Evolutionary conservation across 2,113 vertebrate species (phyloP).

Genomic region (Cygnus atratus): DNA sequence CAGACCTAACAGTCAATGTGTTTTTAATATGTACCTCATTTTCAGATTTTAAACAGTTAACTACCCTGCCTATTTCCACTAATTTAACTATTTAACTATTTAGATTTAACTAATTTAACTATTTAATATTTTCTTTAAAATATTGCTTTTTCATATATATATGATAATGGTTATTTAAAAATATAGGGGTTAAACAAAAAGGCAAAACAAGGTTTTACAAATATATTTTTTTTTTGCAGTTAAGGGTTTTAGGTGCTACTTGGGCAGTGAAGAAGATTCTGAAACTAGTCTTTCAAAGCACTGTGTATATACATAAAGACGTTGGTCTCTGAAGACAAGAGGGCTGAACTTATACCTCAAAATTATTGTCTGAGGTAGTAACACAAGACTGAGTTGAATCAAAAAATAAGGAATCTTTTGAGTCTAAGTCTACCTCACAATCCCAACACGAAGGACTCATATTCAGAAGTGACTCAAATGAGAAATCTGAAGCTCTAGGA

Average conservation of each 20-base stretch:
- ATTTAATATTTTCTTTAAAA: neutral
- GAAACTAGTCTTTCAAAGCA: neutral
- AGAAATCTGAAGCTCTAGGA: neutral
- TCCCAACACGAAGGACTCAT: neutral
- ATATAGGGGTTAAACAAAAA: neutral
- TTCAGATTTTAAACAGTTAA: neutral
- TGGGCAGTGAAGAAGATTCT: neutral
- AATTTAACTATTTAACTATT: neutral
- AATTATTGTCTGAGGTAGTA: neutral
- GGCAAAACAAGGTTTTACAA: neutral
- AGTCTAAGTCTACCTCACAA: neutral
- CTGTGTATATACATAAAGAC: neutral
- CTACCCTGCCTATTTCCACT: neutral
- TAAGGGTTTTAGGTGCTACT: neutral
- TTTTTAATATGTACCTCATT: neutral
- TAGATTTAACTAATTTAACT: neutral
- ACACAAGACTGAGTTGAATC: neutral
- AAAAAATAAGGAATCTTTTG: neutral
- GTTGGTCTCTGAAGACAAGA: neutral
- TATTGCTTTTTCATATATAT: neutral
- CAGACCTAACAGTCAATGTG: neutral
- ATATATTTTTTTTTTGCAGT: neutral
- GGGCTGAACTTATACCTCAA: neutral
- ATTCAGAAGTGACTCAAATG: neutral
- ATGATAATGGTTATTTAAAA: neutral